Conservation (phyloP, 2,888 invertebrate genomes). For the Orthonychiurus folsomi region DNA sequence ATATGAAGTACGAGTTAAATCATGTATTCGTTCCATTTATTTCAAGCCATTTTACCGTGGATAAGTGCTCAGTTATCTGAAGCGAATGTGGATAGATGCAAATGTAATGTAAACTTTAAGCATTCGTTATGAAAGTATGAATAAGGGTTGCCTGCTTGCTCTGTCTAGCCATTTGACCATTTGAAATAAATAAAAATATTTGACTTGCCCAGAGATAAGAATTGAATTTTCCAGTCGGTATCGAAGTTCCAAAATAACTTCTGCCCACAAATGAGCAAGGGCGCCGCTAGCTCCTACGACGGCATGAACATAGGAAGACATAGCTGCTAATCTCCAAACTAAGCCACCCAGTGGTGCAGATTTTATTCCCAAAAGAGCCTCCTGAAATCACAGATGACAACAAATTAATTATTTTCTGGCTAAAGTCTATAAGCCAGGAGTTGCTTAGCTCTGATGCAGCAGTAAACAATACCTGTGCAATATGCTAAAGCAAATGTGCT, state of each 20-base stretch:
- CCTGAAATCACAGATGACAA: slow-evolving; percentile 47
- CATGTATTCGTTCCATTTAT: too few species aligned
- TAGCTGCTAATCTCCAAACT: slow-evolving; percentile 68
- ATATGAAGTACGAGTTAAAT: too few species aligned
- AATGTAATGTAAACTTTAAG: background rate
- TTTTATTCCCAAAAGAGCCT: slow-evolving; percentile 56
- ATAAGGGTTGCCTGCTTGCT: too few species aligned
- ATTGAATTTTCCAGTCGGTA: slow-evolving; percentile 78
- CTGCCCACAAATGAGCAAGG: slow-evolving; percentile 86
- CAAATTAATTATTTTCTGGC: too few species aligned
- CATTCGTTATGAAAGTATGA: background rate
- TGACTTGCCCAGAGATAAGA: slow-evolving; percentile 71
- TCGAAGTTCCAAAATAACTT: slow-evolving; percentile 80
- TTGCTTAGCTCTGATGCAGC: too few species aligned
- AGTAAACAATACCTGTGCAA: too few species aligned
- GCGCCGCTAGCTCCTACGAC: slow-evolving; percentile 65
- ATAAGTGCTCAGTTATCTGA: too few species aligned
- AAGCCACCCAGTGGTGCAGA: slow-evolving; percentile 70
- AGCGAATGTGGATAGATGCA: background rate
- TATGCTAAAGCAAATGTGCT: too few species aligned
- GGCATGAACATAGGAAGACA: slow-evolving; percentile 62
- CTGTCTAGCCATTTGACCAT: too few species aligned
- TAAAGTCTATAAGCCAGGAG: slow-evolving; percentile 9
- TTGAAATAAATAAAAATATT: slow-evolving; percentile 14
- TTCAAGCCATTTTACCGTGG: too few species aligned